Percentiles rank a stretch among this genome's conserved stretches.
Evolutionary conservation across 53 echinoderm and acorn worm species (phyloP).

Genomic region (Crossaster papposus): DNA sequence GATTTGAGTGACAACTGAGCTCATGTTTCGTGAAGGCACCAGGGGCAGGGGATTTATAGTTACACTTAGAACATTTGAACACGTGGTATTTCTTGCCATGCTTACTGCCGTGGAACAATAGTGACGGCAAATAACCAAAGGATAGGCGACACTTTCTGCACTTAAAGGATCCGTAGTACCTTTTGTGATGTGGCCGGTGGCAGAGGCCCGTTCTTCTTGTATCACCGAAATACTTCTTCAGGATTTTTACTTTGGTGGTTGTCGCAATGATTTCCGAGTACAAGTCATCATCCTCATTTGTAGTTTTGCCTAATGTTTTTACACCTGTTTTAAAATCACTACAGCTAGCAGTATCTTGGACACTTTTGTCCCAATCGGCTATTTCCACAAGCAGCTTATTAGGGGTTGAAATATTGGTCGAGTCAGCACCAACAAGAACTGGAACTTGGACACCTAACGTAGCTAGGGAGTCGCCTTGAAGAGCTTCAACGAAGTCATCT

Average conservation of each 20-base stretch:
- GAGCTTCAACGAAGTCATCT: background rate
- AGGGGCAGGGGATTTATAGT: constrained; percentile 31
- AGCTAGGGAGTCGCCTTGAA: background rate
- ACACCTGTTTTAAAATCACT: background rate
- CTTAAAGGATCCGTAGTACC: constrained; percentile 49
- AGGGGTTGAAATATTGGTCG: background rate
- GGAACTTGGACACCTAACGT: background rate
- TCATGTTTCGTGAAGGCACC: constrained; percentile 56
- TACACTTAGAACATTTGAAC: constrained; percentile 49
- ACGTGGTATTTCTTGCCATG: constrained; percentile 37
- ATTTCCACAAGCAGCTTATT: background rate
- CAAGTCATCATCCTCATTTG: constrained; percentile 16
- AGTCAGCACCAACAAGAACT: background rate
- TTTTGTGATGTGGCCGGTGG: constrained; percentile 38
- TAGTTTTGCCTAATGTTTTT: background rate
- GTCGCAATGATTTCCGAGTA: constrained; percentile 35
- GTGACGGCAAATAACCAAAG: constrained; percentile 35
- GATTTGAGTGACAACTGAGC: constrained; percentile 18
- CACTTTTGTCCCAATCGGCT: background rate
- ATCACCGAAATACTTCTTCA: constrained; percentile 56
- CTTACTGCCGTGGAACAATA: constrained; percentile 37
- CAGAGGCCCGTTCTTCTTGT: constrained; percentile 35
- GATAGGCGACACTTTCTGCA: constrained; percentile 39
- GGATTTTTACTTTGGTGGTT: constrained; percentile 48
- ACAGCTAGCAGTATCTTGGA: background rate